Conservation (phyloP, 1,140 invertebrate species). For the Eurosta solidaginis region DNA sequence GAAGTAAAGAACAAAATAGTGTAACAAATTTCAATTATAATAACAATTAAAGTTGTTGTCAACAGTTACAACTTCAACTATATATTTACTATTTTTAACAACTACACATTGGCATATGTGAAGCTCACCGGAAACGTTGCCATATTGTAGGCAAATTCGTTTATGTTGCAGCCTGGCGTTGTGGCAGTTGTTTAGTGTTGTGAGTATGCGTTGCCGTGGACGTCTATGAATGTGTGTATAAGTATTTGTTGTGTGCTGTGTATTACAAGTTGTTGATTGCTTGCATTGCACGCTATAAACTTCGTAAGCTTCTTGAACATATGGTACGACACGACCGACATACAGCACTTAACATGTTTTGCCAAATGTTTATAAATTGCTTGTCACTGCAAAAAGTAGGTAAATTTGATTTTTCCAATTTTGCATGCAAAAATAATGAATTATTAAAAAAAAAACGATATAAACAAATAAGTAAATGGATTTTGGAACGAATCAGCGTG, state of each 20-base stretch:
- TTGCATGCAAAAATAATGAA: neutral
- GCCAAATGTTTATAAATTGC: constrained; percentile 27
- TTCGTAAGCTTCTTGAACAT: neutral
- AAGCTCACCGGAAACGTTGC: constrained; percentile 1
- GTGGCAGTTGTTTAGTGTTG: neutral
- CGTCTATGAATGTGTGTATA: neutral
- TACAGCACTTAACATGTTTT: neutral
- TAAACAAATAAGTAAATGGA: neutral
- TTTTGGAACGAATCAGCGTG: neutral
- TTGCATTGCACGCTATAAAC: neutral
- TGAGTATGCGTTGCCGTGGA: neutral
- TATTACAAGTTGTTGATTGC: constrained; percentile 10
- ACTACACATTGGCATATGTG: neutral
- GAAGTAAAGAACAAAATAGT: neutral
- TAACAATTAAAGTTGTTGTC: constrained; percentile 12
- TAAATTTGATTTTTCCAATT: constrained; percentile 6
- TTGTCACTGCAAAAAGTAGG: neutral
- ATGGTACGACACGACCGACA: neutral
- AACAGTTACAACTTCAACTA: neutral
- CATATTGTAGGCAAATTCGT: neutral
- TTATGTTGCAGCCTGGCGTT: neutral
- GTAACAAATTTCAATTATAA: neutral
- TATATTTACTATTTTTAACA: too few relatives aligned
- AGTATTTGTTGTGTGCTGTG: neutral
- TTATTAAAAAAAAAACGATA: neutral